Conservation (phyloP, 2,888 invertebrate genomes). For the Thymelicus lineola region DNA sequence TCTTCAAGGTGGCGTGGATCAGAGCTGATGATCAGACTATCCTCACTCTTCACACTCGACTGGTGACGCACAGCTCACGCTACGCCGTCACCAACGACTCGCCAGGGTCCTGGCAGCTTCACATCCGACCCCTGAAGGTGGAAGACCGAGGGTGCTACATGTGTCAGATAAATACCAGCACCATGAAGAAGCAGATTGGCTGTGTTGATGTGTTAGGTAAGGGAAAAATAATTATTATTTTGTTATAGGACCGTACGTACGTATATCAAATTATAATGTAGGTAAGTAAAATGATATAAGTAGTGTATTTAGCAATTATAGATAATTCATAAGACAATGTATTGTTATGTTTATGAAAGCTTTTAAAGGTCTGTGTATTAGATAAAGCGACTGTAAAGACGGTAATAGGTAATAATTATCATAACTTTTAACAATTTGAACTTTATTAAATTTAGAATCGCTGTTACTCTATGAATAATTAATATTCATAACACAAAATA, state of each 20-base stretch:
- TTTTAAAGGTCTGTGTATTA: no score
- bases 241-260: no score
- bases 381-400: no score
- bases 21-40: constrained; percentile 91
- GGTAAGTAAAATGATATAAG: no score
- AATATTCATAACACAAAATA: not conserved
- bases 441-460: constrained; percentile 2
- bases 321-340: no score
- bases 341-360: no score
- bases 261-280: no score
- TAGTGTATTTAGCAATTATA: no score
- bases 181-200: constrained; percentile 91
- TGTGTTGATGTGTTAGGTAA: constrained; percentile 92
- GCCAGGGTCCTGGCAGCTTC: constrained; percentile 89
- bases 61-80: constrained; percentile 90
- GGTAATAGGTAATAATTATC: no score
- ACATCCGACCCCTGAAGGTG: constrained; percentile 89
- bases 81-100: constrained; percentile 89
- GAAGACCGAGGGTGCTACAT: constrained; percentile 92
- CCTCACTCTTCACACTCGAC: constrained; percentile 89
- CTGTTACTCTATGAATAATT: not conserved
- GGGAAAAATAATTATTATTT: constrained; percentile 43
- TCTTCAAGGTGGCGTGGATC: constrained; percentile 89
- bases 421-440: no score
- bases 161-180: constrained; percentile 92